Percentiles rank a stretch among this genome's conserved stretches.
Conservation (phyloP, 2,113 vertebrate genomes). For the Telmatochromis sp. region DNA sequence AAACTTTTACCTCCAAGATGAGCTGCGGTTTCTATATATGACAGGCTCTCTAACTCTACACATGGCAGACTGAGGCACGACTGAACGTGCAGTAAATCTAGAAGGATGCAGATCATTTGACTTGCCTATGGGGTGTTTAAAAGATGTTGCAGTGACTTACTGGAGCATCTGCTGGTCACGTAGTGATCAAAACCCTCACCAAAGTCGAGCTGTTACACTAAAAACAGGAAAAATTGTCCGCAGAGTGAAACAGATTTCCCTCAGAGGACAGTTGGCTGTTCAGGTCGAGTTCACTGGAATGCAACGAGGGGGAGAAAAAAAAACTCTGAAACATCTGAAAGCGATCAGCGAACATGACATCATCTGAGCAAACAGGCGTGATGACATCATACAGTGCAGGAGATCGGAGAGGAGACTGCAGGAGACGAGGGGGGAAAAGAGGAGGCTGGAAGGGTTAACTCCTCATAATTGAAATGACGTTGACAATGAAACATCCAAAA, state of each 20-base stretch:
- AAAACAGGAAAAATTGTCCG: background rate
- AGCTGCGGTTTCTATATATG: background rate
- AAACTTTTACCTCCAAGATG: background rate
- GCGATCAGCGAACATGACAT: constrained; percentile 10
- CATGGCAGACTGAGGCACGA: background rate
- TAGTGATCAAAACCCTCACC: background rate
- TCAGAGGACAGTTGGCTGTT: background rate
- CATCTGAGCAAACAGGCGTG: background rate
- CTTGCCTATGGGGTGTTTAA: background rate
- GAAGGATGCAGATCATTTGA: background rate
- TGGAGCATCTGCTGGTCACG: background rate
- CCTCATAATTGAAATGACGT: background rate
- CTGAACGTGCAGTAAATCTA: background rate
- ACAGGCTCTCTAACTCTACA: background rate
- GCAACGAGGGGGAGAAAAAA: background rate
- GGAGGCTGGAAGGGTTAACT: background rate
- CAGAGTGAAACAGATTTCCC: background rate
- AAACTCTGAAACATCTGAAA: constrained; percentile 16
- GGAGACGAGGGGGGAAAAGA: background rate
- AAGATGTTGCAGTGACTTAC: background rate
- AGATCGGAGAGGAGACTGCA: background rate
- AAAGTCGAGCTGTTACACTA: background rate
- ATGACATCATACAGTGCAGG: background rate
- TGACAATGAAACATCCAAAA: background rate
- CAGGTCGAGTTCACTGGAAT: background rate